Base-by-base conservation (phyloP, 2,888 invertebrate genomes). In the Micoletzkya japonica region DNA sequence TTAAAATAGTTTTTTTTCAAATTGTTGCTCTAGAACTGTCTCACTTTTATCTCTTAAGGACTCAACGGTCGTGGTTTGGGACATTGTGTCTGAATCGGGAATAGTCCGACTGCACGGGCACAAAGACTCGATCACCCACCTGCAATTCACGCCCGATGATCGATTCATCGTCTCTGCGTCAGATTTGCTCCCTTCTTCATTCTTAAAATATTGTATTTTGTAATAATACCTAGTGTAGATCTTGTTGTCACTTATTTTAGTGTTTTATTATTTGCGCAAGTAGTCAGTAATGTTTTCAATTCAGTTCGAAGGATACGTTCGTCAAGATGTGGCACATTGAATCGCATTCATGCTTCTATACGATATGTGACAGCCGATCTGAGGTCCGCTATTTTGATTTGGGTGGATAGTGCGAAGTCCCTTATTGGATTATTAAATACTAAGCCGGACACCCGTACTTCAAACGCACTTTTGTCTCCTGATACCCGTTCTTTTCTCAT, bases 271-370 rank as follows among this genome's bases (percentile, higher is more conserved):
- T 17, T 58, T 28, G 7, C 4, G 24, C 10, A 36, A 64, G 28
- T 44, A 67, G 14, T 17, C 6, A 58, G 6, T 17, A 4, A 10
- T 10, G 7, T 30, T 37, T 32, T 10, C 34, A 34, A 28, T 49
- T 67, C 67, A 84, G 83, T 49, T 95, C 95, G 0, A 95, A 94
- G 86, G 98, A 98, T 86, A 92, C 92, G 10, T 92, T 92, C 86
- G 90, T 98, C 0, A 97, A 96, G 87, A 94, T 98, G 86, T 98
- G 97, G 97, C 94, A 97, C 86, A 89, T 97, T 76, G 92, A 93
- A 77, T 94, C 94, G 6, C 92, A 94, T 81, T 92, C 94, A 84
- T 97, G 96, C 86, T 97, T 97, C 84, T 93, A 93, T 86, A 97
- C 97, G 2, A 88, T 98, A 63, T 91, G 93, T 52, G 95, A 93